These are phyloP conservation scores for Drymodes brunneopygia DNA, from an alignment of 2,113 vertebrate species.

Conservation along the genomic window DNA sequence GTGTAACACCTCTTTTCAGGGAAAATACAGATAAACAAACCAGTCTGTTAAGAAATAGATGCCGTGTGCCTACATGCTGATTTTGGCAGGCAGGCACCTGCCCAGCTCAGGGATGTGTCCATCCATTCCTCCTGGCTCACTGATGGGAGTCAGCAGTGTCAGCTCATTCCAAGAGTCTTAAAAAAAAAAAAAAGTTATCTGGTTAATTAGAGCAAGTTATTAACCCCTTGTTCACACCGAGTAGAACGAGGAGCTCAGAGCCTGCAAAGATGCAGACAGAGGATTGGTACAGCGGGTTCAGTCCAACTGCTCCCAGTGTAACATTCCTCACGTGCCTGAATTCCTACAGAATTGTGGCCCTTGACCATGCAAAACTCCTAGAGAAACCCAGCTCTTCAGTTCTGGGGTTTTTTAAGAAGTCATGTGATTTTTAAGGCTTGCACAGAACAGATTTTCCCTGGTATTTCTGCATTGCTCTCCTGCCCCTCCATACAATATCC, in stretches of 20 bases:
- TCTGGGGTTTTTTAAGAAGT: neutral
- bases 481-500: neutral
- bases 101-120: neutral
- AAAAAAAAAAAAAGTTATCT: neutral
- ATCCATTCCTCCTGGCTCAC: neutral
- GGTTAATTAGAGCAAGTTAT: neutral
- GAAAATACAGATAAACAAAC: neutral
- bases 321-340: neutral
- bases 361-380: neutral
- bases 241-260: neutral
- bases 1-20: neutral
- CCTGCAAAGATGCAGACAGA: neutral
- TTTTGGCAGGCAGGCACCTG: neutral
- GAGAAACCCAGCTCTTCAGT: neutral
- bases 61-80: fast-evolving
- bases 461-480: neutral
- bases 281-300: fast-evolving
- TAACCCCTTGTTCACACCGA: neutral
- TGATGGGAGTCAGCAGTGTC: neutral
- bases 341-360: neutral
- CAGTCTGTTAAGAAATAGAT: neutral
- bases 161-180: neutral
- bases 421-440: neutral
- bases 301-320: neutral
- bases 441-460: neutral